phyloP scores from a whole-genome alignment of 2,888 invertebrate genomes.

The Hirtodrosophila alboralis region DNA sequence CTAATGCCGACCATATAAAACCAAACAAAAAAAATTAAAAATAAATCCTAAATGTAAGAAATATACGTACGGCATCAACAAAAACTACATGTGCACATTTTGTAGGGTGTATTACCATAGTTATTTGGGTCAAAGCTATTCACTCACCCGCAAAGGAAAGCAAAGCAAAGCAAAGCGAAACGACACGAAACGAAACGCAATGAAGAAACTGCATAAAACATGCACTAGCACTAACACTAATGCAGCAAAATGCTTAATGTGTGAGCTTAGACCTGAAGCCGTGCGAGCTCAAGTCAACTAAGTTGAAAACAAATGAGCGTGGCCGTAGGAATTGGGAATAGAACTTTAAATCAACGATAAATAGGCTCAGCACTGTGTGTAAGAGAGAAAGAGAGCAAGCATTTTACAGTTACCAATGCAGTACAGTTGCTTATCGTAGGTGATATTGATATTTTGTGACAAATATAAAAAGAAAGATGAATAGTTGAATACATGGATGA shows the following conservation, averaged over 20 bases:
- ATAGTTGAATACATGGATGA: too few relatives aligned
- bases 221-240: slow-evolving; percentile 45
- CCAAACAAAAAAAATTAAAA: slow-evolving; percentile 9
- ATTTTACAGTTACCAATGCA: slow-evolving; percentile 5
- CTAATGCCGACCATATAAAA: slow-evolving; percentile 15
- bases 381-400: slow-evolving; percentile 8
- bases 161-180: slow-evolving; percentile 51
- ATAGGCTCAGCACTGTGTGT: too few relatives aligned
- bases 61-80: slow-evolving; percentile 34
- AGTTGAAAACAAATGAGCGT: slow-evolving; percentile 47
- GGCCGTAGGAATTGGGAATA: slow-evolving; percentile 22
- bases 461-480: too few relatives aligned
- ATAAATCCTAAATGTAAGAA: slow-evolving; percentile 22
- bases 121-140: slow-evolving; percentile 83
- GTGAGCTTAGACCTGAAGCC: slow-evolving; percentile 58
- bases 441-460: too few relatives aligned
- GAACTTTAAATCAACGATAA: slow-evolving; percentile 41
- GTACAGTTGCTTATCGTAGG: too few relatives aligned
- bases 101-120: slow-evolving; percentile 66
- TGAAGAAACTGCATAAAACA: slow-evolving; percentile 73
- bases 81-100: slow-evolving; percentile 53
- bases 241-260: slow-evolving; percentile 45
- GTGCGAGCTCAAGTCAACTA: slow-evolving; percentile 28
- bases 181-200: slow-evolving; percentile 59
- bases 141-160: slow-evolving; percentile 78